Evolutionary conservation across 2,797 vertebrate species (phyloP).

Genomic region (Toxotes lorentzi): DNA sequence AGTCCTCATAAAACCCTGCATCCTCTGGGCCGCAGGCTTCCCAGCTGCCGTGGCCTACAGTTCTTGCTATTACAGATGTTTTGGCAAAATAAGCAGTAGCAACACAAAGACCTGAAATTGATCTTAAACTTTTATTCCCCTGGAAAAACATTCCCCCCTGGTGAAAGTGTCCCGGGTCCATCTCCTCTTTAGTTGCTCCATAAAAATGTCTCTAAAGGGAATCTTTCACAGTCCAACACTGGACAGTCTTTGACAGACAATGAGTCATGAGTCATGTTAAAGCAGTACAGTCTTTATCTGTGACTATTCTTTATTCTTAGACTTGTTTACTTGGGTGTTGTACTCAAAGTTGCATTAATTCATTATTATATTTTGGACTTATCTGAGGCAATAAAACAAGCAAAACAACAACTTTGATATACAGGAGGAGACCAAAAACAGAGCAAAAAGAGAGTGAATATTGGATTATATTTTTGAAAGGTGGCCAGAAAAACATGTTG

Average conservation of each 20-base stretch:
- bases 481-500: not conserved
- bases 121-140: constrained; percentile 66
- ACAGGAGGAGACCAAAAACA: not conserved
- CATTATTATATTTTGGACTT: not conserved
- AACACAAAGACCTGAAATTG: constrained; percentile 60
- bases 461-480: not conserved
- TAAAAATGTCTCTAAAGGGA: constrained; percentile 40
- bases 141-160: constrained; percentile 65
- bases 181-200: constrained; percentile 23
- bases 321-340: not conserved
- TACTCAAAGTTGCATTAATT: not conserved
- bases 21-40: constrained; percentile 49
- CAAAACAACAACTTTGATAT: not conserved
- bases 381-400: not conserved
- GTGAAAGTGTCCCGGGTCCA: constrained; percentile 52
- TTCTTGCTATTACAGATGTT: constrained; percentile 74
- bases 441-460: not conserved
- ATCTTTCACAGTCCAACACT: constrained; percentile 8
- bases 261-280: constrained; percentile 1
- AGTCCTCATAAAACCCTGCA: constrained; percentile 37
- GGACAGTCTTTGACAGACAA: constrained; percentile 19
- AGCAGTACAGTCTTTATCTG: not conserved
- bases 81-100: constrained; percentile 75
- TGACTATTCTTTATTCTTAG: not conserved
- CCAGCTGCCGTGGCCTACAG: constrained; percentile 68